Evolutionary conservation across 2,888 invertebrate genomes (phyloP), one percentile per base, ranked within the genome.

Genomic region (Apodemia mormo): DNA sequence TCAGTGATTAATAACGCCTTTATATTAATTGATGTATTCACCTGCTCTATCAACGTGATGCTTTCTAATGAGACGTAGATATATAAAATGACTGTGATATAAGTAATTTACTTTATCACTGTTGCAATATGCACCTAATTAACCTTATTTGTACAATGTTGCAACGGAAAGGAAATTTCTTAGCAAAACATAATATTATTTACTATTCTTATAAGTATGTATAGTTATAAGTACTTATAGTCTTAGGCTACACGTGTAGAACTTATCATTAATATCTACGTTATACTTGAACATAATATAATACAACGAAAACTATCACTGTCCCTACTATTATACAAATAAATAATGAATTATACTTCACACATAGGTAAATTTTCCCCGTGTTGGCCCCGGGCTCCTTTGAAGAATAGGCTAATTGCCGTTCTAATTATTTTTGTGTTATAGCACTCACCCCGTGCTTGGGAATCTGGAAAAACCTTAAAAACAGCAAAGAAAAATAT

Each of bases 41-140:
- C n/a, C 7, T n/a, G 52, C 52, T 52, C n/a, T n/a, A 52, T 52
- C n/a, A 52, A 1, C 52, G n/a, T 52, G n/a, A n/a, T 52, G n/a
- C n/a, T 6, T n/a, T 52, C n/a, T 52, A 52, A 52, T n/a, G n/a
- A 52, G n/a, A 52, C 52, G 52, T 52, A 14, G 22, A 22, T 22
- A 22, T n/a, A 52, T n/a, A n/a, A 52, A 52, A 52, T 52, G 52
- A 52, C 52, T 52, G 22, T 54, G n/a, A n/a, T 22, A 22, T 22
- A 54, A 22, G 6, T 22, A 54, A 54, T 22, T 45, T 8, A 54
- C 54, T n/a, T 64, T 64, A 64, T 64, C 8, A 14, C 37, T 64
- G 37, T 64, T 64, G 33, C 37, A 37, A 64, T 30, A 64, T 64
- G 64, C 61, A 33, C 61, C 37, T 64, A 64, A 37, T 64, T 64